phyloP scores from a whole-genome alignment of 2,797 vertebrate species.

The Peromyscus attwateri region DNA sequence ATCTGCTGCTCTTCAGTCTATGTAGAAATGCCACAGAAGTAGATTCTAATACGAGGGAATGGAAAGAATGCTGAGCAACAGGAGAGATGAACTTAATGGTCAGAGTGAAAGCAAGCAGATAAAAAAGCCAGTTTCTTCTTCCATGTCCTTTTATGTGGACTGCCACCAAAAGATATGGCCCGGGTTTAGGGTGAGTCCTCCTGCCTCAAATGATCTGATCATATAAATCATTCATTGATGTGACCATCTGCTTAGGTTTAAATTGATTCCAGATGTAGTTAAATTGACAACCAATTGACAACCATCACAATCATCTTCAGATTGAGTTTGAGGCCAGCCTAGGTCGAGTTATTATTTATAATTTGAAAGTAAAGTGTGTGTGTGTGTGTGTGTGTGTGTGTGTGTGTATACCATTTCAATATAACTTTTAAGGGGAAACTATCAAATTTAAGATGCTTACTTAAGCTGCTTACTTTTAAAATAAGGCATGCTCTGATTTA shows the following conservation, averaged over 20 bases:
- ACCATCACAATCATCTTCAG: not conserved
- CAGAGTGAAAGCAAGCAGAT: not conserved
- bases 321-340: not conserved
- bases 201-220: not conserved
- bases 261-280: too few species aligned
- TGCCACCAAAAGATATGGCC: not conserved
- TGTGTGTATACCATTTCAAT: not conserved
- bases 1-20: not conserved
- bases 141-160: not conserved
- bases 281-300: not conserved
- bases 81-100: not conserved
- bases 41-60: not conserved
- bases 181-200: not conserved
- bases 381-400: not conserved
- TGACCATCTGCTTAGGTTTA: not conserved
- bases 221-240: not conserved
- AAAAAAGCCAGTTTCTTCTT: not conserved
- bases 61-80: not conserved
- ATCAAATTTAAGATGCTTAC: not conserved
- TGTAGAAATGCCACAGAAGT: not conserved
- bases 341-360: not conserved
- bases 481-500: not conserved
- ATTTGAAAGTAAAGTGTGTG: not conserved
- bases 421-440: not conserved
- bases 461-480: constrained; percentile 7